Evolutionary conservation across 2,113 vertebrate species (phyloP), one percentile per base, ranked within the genome.

Genomic region (Oplegnathus fasciatus): DNA sequence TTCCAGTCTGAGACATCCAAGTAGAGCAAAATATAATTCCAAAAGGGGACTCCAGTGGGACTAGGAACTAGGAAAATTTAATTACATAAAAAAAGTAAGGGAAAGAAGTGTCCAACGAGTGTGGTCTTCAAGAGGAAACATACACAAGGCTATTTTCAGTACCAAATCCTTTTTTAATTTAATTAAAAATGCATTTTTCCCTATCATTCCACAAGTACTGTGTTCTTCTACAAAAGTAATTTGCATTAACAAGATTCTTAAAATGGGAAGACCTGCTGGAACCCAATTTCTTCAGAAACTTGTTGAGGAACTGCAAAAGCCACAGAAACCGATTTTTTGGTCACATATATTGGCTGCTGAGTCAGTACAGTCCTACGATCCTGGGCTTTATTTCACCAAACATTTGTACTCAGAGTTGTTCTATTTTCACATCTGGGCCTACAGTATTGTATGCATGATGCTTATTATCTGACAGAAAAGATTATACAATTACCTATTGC

Each of bases 321-420:
- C 24, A 61, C 17, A 32, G 54, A 60, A 50, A 52, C 30, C 17
- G 24, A n/a, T 34, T 67, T 42, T 11, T 32, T 17, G 5, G 40
- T 68, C 52, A 40, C 3, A 20, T 60, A 14, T 54, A 34, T 72
- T 60, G 5, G 52, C 55, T 69, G 9, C 30, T 83, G n/a, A 42
- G 46, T 15, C 1, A 46, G 22, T 34, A 26, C 18, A 67, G 28
- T 66, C 37, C 14, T 26, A 11, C 32, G 28, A 50, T 17, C 62
- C 13, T 68, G 10, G 1, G 30, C 26, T 80, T 81, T 80, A 57
- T 65, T 73, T 82, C 1, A 7, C 7, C 0, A 52, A 82, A 72
- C 6, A 17, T 61, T 15, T 80, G 1, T 74, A 30, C 26, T 44
- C 52, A 58, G 22, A 66, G 26, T 40, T 20, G 13, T 15, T 64